Evolutionary conservation across 2,888 invertebrate species (phyloP).

Genomic region (Palloptera scutellata): DNA sequence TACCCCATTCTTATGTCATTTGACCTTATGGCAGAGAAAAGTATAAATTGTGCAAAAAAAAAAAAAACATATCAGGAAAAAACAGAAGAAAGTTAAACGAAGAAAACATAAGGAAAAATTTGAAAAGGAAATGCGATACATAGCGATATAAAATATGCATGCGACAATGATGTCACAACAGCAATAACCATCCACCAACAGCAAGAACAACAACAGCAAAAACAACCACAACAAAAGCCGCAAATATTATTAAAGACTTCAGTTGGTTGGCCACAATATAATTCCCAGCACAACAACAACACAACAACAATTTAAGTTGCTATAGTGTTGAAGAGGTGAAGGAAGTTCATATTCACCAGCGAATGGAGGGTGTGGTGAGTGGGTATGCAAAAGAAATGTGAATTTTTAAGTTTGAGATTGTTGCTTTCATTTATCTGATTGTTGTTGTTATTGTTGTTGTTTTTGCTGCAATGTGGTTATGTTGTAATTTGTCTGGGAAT

Average conservation of each 20-base stretch:
- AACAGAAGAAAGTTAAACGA: background rate
- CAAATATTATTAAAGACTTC: conserved; percentile 2
- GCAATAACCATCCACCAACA: background rate
- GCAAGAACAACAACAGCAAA: background rate
- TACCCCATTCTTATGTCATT: conserved; percentile 1
- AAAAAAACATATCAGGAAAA: background rate
- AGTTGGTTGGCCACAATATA: background rate
- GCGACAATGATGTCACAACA: background rate
- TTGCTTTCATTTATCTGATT: too few relatives aligned
- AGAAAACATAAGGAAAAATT: background rate
- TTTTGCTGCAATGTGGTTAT: background rate
- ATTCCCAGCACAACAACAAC: background rate
- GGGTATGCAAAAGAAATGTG: too few relatives aligned
- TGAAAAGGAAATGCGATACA: background rate
- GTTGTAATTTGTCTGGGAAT: conserved; percentile 4
- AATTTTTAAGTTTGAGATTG: too few relatives aligned
- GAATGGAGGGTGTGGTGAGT: too few relatives aligned
- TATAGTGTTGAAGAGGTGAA: too few relatives aligned
- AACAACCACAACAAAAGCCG: background rate
- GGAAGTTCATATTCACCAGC: too few relatives aligned
- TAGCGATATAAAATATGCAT: background rate
- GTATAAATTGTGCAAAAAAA: background rate
- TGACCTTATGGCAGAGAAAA: background rate
- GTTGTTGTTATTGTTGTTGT: background rate
- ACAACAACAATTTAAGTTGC: too few relatives aligned